Conservation (phyloP, 2,113 vertebrate species). For the Xiphophorus hellerii region DNA sequence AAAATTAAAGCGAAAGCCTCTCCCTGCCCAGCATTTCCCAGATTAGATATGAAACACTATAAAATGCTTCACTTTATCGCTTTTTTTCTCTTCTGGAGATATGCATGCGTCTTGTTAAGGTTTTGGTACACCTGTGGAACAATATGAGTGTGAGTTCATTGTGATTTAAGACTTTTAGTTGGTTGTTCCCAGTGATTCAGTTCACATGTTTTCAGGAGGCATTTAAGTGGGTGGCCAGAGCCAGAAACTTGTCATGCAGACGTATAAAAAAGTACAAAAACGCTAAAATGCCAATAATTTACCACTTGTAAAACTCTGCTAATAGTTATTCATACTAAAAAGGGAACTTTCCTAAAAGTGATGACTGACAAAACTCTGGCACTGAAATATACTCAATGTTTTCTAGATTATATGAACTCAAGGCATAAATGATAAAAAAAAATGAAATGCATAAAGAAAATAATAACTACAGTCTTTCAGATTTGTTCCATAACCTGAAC, state of each 20-base stretch:
- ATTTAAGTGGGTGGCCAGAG: conserved; percentile 29
- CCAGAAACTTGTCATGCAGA: conserved; percentile 28
- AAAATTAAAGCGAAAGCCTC: conserved; percentile 46
- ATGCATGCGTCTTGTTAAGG: background rate
- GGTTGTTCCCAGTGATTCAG: conserved; percentile 19
- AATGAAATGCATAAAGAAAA: too few species aligned
- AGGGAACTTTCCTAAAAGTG: too few species aligned
- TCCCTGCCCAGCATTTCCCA: conserved; percentile 55
- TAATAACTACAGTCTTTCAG: too few species aligned
- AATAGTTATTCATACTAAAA: too few species aligned
- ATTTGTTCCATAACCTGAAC: too few species aligned
- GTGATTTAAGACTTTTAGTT: conserved; percentile 25
- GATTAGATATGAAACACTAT: conserved; percentile 62
- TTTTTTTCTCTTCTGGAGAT: conserved; percentile 17
- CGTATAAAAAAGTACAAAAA: background rate
- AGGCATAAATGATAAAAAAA: too few species aligned
- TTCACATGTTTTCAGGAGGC: conserved; percentile 35
- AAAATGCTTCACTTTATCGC: conserved; percentile 7
- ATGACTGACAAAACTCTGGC: too few species aligned
- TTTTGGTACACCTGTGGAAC: background rate
- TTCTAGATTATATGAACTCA: too few species aligned
- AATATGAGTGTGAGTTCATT: background rate
- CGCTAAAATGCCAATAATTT: too few species aligned
- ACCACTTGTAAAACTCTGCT: too few species aligned
- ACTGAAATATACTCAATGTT: too few species aligned